Percentiles rank a stretch among this genome's conserved stretches.
Conservation (phyloP, 2,888 invertebrate species). For the Ditylenchus weischeri region DNA sequence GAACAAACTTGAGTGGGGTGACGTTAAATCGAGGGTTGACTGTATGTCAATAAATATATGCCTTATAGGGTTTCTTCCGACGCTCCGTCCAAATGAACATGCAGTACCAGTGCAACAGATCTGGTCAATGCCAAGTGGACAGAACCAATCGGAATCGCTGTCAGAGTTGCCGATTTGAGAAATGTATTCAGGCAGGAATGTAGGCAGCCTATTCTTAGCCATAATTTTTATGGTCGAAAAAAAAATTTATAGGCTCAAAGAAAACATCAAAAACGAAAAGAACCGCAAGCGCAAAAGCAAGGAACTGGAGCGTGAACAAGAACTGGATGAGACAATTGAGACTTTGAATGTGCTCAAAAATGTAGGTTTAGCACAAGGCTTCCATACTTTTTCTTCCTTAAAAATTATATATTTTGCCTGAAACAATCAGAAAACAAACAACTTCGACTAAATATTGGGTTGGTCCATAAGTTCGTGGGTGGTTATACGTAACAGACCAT, state of each 20-base stretch:
- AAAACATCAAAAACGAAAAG: constrained; percentile 2
- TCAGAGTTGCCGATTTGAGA: constrained; percentile 46
- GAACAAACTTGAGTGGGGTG: too few relatives aligned
- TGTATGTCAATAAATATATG: too few relatives aligned
- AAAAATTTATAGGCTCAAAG: not conserved
- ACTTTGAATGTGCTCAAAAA: not conserved
- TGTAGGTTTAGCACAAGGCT: too few relatives aligned
- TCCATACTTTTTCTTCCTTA: too few relatives aligned
- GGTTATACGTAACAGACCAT: too few relatives aligned
- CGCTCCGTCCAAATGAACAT: constrained; percentile 42
- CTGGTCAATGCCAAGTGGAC: constrained; percentile 35
- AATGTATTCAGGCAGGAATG: constrained; percentile 33
- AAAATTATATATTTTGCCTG: too few relatives aligned
- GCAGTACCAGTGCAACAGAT: constrained; percentile 41
- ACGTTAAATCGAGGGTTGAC: too few relatives aligned
- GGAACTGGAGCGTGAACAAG: not conserved
- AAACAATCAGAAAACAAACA: too few relatives aligned
- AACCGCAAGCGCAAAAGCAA: not conserved
- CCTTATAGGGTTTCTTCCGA: constrained; percentile 49
- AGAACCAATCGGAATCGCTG: constrained; percentile 46
- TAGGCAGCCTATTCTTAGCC: not conserved
- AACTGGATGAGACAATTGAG: not conserved
- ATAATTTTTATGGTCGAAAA: too few relatives aligned
- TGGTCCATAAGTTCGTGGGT: too few relatives aligned
- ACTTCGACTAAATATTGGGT: too few relatives aligned